Base-by-base conservation (phyloP, 2,888 invertebrate species). In the Ganaspis brasiliensis region DNA sequence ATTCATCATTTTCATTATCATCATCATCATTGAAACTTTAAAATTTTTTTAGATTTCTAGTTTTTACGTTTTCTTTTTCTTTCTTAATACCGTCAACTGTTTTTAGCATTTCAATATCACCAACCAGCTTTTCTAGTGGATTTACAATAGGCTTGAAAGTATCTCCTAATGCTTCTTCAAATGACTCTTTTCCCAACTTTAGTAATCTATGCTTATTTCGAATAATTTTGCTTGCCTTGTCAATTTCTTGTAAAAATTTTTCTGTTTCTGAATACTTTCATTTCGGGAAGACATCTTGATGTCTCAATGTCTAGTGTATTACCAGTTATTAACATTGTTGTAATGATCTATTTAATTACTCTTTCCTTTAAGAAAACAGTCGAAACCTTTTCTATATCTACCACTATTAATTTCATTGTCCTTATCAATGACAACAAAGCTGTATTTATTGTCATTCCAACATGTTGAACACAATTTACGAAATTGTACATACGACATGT, bases 341-440 rank as follows among this genome's bases (percentile, higher is more conserved):
- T 5, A 21, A 24, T 5, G 2, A 31, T 14, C 14, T 35, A n/a
- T 26, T 31, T 61, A 21, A 26, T 14, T 19, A 10, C 9, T 16
- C 2, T 31, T 21, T 4, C 12, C 16, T 35, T 61, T 61, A 12
- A 70, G 26, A 73, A 84, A 84, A 19, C 56, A 70, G 61, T 88
- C 85, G 74, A 89, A 87, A 14, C 86, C 85, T 80, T 84, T 84
- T 31, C 88, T 76, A 80, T 89, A 90, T 26, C 89, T 76, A 6
- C 88, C 89, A 9, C 81, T 61, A 21, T 86, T 73, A 2, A 87
- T 55, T 4, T 61, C 31, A 59, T 83, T 79, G 76, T 88, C 88
- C 81, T 88, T 87, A 73, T 84, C 82, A 31, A 89, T 86, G 0
- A 85, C 84, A 10, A 88, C 35, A 80, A 88, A 88, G 5, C 85